Evolutionary conservation across 2,888 invertebrate genomes (phyloP), one percentile per base, ranked within the genome.

Genomic region (Neoascia interrupta): DNA sequence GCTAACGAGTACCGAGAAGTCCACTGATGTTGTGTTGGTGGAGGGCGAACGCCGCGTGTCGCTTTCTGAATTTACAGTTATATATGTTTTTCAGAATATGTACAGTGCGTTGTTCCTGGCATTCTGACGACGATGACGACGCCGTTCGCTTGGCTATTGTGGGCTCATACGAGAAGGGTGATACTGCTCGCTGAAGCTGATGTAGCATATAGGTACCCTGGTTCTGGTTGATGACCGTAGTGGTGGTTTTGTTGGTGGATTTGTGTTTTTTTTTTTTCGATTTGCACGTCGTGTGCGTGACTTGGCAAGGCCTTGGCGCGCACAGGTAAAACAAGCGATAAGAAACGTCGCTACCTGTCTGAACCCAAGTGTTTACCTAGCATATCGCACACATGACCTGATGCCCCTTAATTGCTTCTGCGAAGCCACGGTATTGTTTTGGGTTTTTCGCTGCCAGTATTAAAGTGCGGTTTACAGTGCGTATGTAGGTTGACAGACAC

Each of bases 31-130:
- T 64, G 69, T 69, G 43, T 75, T 54, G 37, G 69, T 63, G 69
- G 19, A 34, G 21, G 60, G 66, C 51, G 49, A 26, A 69, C 68
- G 49, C 41, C 41, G 70, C 63, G 75, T n/a, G n/a, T 70, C 58
- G 63, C n/a, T 69, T n/a, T 61, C 49, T 51, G 58, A 53, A 34
- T 36, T 45, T 36, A 11, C 64, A 18, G 19, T 49, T 58, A 43
- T 31, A 11, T 5, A 6, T n/a, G 36, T 11, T 36, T 2, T 34
- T 34, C 34, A 10, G 34, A 4, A 5, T 26, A 8, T 3, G 31
- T 31, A 4, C 31, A n/a, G 31, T 31, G 31, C 31, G 31, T 31
- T 31, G 31, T n/a, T n/a, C 26, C 5, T 26, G 4, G 26, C 26
- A 8, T 26, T 26, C 26, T 4, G 26, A 5, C 26, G 26, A 26